A percentile compares a stretch with the other conserved stretches of the same genome.
phyloP scores from a whole-genome alignment of 1,140 invertebrate species.

The Linepithema humile region DNA sequence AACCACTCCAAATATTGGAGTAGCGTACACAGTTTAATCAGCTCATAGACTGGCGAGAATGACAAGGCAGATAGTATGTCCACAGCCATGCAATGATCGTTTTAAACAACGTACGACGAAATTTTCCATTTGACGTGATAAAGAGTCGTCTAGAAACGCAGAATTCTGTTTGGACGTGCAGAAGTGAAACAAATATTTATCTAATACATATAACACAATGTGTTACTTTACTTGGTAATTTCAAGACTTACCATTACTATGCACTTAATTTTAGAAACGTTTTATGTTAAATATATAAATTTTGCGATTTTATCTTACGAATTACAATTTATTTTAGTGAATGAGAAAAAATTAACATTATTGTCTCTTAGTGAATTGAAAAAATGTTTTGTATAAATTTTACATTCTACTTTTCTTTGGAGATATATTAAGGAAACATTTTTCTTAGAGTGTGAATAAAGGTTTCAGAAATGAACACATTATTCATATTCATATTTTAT shows the following conservation, averaged over 20 bases:
- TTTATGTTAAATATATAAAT: too few species aligned
- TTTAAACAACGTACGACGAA: background rate
- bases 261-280: too few species aligned
- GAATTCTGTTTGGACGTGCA: background rate
- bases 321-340: too few species aligned
- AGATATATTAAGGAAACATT: background rate
- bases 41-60: background rate
- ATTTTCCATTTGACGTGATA: constrained; percentile 20
- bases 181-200: background rate
- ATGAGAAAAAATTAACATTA: too few species aligned
- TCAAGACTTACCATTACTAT: too few species aligned
- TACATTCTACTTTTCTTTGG: background rate
- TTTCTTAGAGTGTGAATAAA: background rate
- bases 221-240: too few species aligned
- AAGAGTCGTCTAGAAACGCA: background rate
- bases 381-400: background rate
- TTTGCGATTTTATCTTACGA: too few species aligned
- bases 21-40: constrained; percentile 11
- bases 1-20: constrained; percentile 16
- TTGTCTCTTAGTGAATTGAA: background rate
- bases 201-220: background rate
- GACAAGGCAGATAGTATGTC: background rate
- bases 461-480: background rate
- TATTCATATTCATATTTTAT: background rate
- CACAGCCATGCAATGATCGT: background rate